Evolutionary conservation across 2,797 vertebrate genomes (phyloP), one percentile per base, ranked within the genome.

Genomic region (Cryptoprocta ferox): DNA sequence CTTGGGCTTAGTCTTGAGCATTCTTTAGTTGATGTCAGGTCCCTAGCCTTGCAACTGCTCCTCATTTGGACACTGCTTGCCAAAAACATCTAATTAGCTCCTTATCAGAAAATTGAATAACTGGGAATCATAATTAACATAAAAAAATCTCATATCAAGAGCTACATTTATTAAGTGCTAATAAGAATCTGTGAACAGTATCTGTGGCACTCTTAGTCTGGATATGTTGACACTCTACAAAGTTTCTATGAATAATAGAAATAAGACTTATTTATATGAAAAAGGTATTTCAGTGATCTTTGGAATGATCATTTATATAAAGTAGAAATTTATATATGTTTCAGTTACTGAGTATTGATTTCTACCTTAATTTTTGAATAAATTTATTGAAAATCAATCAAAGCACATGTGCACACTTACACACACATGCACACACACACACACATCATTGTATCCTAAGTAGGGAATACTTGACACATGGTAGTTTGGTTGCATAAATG

Each of bases 281-380:
- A 82, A 5, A 32, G 84, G 15, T 39, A n/a, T 2, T 85, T 84
- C 39, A 11, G 30, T 65, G 35, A 24, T 89, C 32, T 79, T 94
- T 50, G 59, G 28, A 85, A 79, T 48, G 8, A 79, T 73, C n/a
- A 68, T 12, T 59, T 37, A 63, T n/a, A 28, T 75, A 68, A 93
- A n/a, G 7, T 50, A 18, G 48, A 92, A 56, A 39, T 79, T 26
- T 75, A 28, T 15, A 30, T 53, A 2, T 76, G 19, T 91, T 97
- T 84, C 3, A 39, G 19, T 78, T 73, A 92, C 8, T 81, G 19
- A 56, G 79, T 2, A 75, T 68, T 82, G n/a, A 75, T 94, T 85
- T 59, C 8, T 95, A 78, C 14, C n/a, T 89, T 59, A 37, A 39
- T 68, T 97, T 94, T 97, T 2, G 65, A 70, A 26, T 78, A 39